Percentiles rank a stretch among this genome's conserved stretches.
Evolutionary conservation across 1,140 invertebrate genomes (phyloP).

Genomic region (Ganaspis sp.): DNA sequence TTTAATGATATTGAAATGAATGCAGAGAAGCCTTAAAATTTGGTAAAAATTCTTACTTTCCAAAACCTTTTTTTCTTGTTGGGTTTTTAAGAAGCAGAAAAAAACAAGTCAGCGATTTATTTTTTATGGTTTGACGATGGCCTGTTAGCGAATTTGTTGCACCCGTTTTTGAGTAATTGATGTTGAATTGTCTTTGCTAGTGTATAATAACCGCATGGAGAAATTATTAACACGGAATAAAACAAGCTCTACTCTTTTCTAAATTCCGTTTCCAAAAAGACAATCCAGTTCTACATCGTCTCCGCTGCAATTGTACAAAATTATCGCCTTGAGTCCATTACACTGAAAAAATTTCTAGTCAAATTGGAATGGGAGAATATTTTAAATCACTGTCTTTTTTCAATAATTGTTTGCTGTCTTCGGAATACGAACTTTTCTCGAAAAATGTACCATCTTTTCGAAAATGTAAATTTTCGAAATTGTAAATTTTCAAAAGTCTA

Average conservation of each 20-base stretch:
- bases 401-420: not conserved
- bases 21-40: slow-evolving; percentile 8
- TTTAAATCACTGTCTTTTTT: not conserved
- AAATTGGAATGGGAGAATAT: not conserved
- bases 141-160: slow-evolving; percentile 61
- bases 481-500: too few species aligned
- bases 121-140: slow-evolving; percentile 49
- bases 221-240: slow-evolving; percentile 47
- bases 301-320: slow-evolving; percentile 1
- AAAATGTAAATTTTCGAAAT: too few species aligned
- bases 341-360: slow-evolving; percentile 10
- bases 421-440: too few species aligned
- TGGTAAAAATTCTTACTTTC: too few species aligned
- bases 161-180: slow-evolving; percentile 63
- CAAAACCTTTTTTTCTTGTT: too few species aligned
- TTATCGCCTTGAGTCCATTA: not conserved
- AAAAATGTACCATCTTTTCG: too few species aligned
- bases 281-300: slow-evolving; percentile 24
- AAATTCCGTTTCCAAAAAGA: slow-evolving; percentile 15
- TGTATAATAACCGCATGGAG: slow-evolving; percentile 72
- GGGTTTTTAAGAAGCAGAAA: not conserved
- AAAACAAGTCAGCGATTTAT: slow-evolving; percentile 38
- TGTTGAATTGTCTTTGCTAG: slow-evolving; percentile 69
- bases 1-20: slow-evolving; percentile 29
- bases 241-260: not conserved